Conservation (phyloP, 2,888 invertebrate genomes). For the Venustoraphidia nigricollis region DNA sequence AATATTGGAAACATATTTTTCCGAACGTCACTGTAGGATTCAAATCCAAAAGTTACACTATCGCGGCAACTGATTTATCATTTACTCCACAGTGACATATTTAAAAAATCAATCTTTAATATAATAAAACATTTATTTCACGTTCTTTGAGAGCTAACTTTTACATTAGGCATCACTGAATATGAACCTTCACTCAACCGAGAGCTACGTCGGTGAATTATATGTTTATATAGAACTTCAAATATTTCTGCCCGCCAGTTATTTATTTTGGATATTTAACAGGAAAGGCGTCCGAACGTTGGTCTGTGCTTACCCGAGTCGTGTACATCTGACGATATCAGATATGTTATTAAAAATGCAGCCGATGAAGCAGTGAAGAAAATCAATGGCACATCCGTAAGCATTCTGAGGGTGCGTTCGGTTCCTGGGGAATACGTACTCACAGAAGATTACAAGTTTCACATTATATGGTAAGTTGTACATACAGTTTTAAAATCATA, state of each 20-base stretch:
- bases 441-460: slow-evolving; percentile 46
- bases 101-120: too few relatives aligned
- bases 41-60: too few relatives aligned
- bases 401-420: slow-evolving; percentile 41
- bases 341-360: slow-evolving; percentile 25
- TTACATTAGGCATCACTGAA: too few relatives aligned
- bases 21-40: too few relatives aligned
- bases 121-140: too few relatives aligned
- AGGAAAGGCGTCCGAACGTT: slow-evolving; percentile 52
- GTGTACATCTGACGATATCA: slow-evolving; percentile 40
- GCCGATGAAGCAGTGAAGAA: slow-evolving; percentile 25
- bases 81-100: too few relatives aligned
- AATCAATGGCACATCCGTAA: slow-evolving; percentile 26
- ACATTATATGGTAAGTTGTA: slow-evolving; percentile 45
- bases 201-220: too few relatives aligned
- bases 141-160: too few relatives aligned
- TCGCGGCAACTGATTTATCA: too few relatives aligned
- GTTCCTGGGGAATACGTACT: slow-evolving; percentile 55
- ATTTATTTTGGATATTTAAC: slow-evolving; percentile 13
- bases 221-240: not conserved
- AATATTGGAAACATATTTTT: too few relatives aligned
- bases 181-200: too few relatives aligned
- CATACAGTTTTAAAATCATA: too few relatives aligned
- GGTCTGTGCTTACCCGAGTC: slow-evolving; percentile 62
- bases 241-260: not conserved